Evolutionary conservation across 2,888 invertebrate genomes (phyloP), one percentile per base, ranked within the genome.

Genomic region (Agrochola lychnidis): DNA sequence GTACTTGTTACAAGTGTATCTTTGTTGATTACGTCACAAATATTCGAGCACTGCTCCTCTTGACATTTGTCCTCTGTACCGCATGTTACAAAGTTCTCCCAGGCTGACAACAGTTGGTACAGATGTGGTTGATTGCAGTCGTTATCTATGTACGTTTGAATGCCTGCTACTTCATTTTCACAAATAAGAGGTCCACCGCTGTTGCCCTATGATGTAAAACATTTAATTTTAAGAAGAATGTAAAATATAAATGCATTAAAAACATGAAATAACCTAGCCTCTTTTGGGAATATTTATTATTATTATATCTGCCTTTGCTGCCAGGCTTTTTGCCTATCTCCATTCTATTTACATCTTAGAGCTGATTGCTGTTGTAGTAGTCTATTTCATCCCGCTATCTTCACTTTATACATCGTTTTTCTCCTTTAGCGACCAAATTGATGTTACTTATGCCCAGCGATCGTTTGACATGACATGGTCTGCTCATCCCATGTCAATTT

Each of bases 171-270:
- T 70, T 94, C 90, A 42, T 87, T 88, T 40, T 94, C 94, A 83
- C 96, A 96, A 57, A 96, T 86, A 0, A 96, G 91, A 16, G 96
- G 96, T 12, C 96, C 96, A 45, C 96, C 96, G 53, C 93, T 91
- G 85, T 95, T 96, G 59, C 95, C 95, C 96, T 96, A 85, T 36
- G 84, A 83, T 61, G 78, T 79, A 57, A 80, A 70, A 64, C 3
- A 74, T 16, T 48, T 40, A 0, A 59, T 36, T 56, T 73, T n/a
- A n/a, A 56, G 0, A 53, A 79, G 0, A 22, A 56, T 53, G 0
- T 14, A 19, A 19, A 48, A 16, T 42, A 16, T n/a, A 7, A n/a
- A 59, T 42, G n/a, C 25, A 25, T 16, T 36, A 19, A 45, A 30
- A 53, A 36, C 16, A n/a, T 30, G 12, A 36, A 22, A 48, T 4